phyloP scores from a whole-genome alignment of 2,113 vertebrate species.

The Dipodomys ordii region DNA sequence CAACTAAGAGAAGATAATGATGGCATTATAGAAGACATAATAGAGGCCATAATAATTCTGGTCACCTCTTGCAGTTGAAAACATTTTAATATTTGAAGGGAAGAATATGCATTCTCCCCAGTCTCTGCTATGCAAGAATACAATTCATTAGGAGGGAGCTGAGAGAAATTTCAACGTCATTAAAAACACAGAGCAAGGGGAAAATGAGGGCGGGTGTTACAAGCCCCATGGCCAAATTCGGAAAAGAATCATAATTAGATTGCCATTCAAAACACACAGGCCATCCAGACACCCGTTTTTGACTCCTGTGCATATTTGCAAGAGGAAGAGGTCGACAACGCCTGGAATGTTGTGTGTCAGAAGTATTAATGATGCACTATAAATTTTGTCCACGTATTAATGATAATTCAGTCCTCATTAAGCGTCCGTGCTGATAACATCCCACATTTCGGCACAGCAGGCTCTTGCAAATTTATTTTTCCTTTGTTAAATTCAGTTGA shows the following conservation, averaged over 20 bases:
- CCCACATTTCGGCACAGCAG: slow-evolving; percentile 65
- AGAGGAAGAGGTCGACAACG: slow-evolving; percentile 37
- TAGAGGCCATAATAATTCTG: slow-evolving; percentile 69
- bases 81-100: slow-evolving; percentile 65
- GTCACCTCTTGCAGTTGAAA: slow-evolving; percentile 61
- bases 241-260: slow-evolving; percentile 61
- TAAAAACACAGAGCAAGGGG: slow-evolving; percentile 44
- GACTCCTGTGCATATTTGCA: slow-evolving; percentile 43
- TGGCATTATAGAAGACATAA: slow-evolving; percentile 12
- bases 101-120: slow-evolving; percentile 5
- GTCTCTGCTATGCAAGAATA: slow-evolving; percentile 40
- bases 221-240: not conserved
- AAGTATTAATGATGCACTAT: slow-evolving; percentile 63
- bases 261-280: not conserved
- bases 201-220: not conserved
- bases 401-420: slow-evolving; percentile 72
- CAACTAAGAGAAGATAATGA: slow-evolving; percentile 56
- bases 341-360: slow-evolving; percentile 46
- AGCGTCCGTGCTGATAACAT: slow-evolving; percentile 41
- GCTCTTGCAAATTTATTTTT: slow-evolving; percentile 63
- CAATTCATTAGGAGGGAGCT: slow-evolving; percentile 72
- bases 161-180: slow-evolving; percentile 44
- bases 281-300: slow-evolving; percentile 31
- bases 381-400: slow-evolving; percentile 64
- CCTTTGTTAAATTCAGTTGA: slow-evolving; percentile 70